These are phyloP conservation scores for Mesembrinibis cayennensis DNA, from an alignment of 2,113 vertebrate genomes.

Conservation along the genomic window DNA sequence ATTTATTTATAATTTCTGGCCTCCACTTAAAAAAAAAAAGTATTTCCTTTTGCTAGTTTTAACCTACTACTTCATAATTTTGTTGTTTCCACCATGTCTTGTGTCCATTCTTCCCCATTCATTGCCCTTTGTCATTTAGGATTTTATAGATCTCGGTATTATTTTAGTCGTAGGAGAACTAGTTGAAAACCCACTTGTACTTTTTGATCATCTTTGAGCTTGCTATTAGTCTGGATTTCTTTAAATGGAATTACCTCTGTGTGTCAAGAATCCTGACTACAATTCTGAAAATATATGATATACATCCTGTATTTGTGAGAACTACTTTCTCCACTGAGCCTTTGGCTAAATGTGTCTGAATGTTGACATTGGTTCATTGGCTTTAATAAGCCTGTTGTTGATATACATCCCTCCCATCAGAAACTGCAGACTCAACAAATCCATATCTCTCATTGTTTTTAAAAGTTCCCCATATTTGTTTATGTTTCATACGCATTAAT, in stretches of 20 bases:
- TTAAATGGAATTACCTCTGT: not conserved
- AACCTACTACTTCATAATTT: not conserved
- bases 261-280: not conserved
- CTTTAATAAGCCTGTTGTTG: not conserved
- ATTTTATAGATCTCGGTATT: not conserved
- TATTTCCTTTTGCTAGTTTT: not conserved
- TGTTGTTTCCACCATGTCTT: not conserved
- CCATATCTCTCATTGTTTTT: not conserved
- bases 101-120: not conserved
- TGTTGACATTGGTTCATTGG: not conserved
- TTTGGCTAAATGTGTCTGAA: not conserved
- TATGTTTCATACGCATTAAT: not conserved
- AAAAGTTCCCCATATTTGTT: not conserved
- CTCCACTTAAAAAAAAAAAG: not conserved
- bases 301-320: not conserved
- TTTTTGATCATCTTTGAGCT: not conserved
- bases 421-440: not conserved
- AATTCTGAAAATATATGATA: not conserved
- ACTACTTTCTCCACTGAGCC: not conserved
- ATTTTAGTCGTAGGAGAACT: not conserved
- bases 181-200: not conserved
- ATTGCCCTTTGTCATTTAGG: not conserved
- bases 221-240: not conserved
- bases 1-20: not conserved
- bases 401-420: not conserved